phyloP scores from a whole-genome alignment of 2,113 vertebrate genomes.

The Tor tambroides region DNA sequence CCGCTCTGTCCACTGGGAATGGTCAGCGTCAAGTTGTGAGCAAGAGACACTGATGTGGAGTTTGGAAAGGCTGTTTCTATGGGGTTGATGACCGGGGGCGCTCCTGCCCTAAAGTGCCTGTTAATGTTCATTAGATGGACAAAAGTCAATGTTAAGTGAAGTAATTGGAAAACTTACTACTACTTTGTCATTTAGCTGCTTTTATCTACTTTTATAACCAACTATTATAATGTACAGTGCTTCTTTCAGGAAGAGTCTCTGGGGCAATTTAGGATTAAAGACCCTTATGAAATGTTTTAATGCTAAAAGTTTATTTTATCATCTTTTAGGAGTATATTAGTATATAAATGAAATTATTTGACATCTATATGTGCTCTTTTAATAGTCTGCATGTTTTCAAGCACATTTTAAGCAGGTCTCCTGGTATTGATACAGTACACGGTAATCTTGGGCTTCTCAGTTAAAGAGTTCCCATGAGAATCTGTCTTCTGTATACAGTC shows the following conservation, averaged over 20 bases:
- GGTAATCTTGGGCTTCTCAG: background rate
- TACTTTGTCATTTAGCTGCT: background rate
- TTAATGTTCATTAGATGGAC: background rate
- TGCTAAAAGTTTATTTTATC: background rate
- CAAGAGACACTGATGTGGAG: constrained; percentile 71
- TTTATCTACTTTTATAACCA: background rate
- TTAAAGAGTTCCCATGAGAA: background rate
- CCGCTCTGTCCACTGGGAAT: constrained; percentile 69
- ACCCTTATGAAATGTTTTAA: background rate
- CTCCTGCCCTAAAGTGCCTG: constrained; percentile 88
- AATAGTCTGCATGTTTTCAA: background rate
- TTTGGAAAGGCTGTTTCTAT: constrained; percentile 79
- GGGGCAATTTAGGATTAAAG: background rate
- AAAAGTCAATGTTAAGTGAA: background rate
- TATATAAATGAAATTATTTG: background rate
- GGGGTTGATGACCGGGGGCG: constrained; percentile 92
- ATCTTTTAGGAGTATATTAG: background rate
- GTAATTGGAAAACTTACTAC: background rate
- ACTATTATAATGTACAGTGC: background rate
- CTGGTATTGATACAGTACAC: background rate
- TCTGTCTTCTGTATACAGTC: background rate
- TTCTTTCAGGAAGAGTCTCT: background rate
- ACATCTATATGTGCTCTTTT: background rate
- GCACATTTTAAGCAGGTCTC: background rate
- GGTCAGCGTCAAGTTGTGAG: constrained; percentile 75